Percentiles rank a stretch among this genome's conserved stretches.
Evolutionary conservation across 2,113 vertebrate species (phyloP).

Genomic region (Athene noctua): DNA sequence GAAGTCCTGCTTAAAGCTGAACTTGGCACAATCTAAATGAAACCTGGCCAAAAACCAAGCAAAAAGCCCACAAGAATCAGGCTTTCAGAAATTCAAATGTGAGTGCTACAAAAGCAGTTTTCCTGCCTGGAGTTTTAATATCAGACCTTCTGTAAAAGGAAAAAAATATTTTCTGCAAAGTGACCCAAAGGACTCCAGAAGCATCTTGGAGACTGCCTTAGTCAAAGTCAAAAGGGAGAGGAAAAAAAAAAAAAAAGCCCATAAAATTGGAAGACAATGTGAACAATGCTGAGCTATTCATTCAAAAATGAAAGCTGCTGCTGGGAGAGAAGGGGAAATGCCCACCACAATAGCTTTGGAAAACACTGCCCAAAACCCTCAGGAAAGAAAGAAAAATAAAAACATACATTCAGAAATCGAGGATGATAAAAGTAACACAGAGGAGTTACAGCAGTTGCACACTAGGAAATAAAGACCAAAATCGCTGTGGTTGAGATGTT

Average conservation of each 20-base stretch:
- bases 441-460: background rate
- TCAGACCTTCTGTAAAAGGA: background rate
- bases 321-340: background rate
- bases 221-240: background rate
- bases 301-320: slow-evolving; percentile 20
- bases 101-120: background rate
- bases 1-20: background rate
- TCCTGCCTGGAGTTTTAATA: background rate
- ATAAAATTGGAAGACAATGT: background rate
- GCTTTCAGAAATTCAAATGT: background rate
- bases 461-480: background rate
- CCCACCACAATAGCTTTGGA: background rate
- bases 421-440: background rate
- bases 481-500: fast-evolving
- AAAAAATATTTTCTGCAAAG: background rate
- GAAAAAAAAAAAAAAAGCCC: background rate
- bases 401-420: background rate
- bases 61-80: background rate
- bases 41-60: background rate
- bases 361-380: background rate
- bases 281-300: slow-evolving; percentile 39
- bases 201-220: background rate
- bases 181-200: background rate
- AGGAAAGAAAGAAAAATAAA: background rate
- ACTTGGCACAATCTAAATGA: background rate